A percentile compares a stretch with the other conserved stretches of the same genome.
Conservation (phyloP, 2,888 invertebrate genomes). For the Drosophila dives region DNA sequence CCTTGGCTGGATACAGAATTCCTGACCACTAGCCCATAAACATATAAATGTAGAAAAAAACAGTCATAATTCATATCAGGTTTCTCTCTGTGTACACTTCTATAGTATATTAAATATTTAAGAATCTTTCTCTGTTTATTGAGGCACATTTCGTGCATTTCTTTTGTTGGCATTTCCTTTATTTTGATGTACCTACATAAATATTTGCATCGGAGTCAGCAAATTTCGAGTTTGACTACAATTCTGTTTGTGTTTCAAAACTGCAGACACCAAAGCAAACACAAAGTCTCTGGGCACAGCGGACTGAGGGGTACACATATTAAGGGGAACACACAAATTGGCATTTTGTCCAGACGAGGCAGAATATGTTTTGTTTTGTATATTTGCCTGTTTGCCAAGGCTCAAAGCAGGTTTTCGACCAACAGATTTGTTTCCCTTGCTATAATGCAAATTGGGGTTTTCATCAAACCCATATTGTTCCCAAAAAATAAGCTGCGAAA, state of each 20-base stretch:
- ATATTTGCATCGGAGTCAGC: slow-evolving; percentile 70
- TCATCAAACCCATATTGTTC: background rate
- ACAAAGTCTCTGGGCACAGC: background rate
- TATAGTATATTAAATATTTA: slow-evolving; percentile 35
- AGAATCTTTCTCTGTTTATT: slow-evolving; percentile 52
- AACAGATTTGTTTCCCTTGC: slow-evolving; percentile 32
- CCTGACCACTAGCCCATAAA: slow-evolving; percentile 42
- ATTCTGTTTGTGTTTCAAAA: slow-evolving; percentile 72
- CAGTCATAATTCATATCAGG: slow-evolving; percentile 44
- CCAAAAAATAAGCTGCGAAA: background rate
- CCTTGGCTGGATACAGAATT: slow-evolving; percentile 10
- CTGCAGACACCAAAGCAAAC: slow-evolving; percentile 57
- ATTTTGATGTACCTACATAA: slow-evolving; percentile 11
- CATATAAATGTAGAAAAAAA: slow-evolving; percentile 58
- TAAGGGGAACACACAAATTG: slow-evolving; percentile 43
- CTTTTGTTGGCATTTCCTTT: slow-evolving; percentile 33
- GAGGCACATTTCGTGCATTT: slow-evolving; percentile 36
- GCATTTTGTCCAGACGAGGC: slow-evolving; percentile 48
- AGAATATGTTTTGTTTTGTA: slow-evolving; percentile 47
- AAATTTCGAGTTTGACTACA: slow-evolving; percentile 57
- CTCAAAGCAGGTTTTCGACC: slow-evolving; percentile 22
- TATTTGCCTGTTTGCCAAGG: slow-evolving; percentile 49
- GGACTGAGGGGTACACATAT: background rate
- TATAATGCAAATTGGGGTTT: slow-evolving; percentile 21
- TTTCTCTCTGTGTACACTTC: background rate